Base-by-base conservation (phyloP, 1,140 invertebrate species). In the Pachypeltis micranthus region DNA sequence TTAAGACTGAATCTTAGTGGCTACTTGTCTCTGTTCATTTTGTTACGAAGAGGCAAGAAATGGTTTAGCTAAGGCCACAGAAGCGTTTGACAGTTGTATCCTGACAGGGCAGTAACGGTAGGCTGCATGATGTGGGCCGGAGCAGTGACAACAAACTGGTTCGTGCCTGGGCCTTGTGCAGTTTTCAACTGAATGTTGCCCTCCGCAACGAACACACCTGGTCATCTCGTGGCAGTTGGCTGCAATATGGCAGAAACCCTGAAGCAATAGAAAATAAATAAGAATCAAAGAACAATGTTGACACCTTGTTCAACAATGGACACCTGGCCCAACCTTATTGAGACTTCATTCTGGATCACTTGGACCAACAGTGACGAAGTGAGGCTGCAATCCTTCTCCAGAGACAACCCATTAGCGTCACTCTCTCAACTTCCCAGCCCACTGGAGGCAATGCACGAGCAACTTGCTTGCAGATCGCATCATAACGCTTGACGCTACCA, bases 161-260 rank as follows among this genome's bases (percentile, higher is more conserved):
- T 75, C 77, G 65, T 75, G 76, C 26, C 78, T 69, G 0, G 77
- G 75, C 44, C 77, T 65, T 0, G 75, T 72, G 55, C 78, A 80
- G 23, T 74, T 75, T 56, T 78, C 74, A 2, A 80, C 77, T 57
- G 72, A 75, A 58, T 80, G 78, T 1, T 73, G 71, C 26, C 78
- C 78, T 0, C 79, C 78, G 62, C 79, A 80, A 1, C 78, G 71
- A 0, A 80, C 79, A 64, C 79, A 80, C n/a, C 79, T 69, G 0
- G 75, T 74, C 3, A 75, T 31, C 23, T 77, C 74, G 23, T 74
- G 72, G 59, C 79, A 80, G 59, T 79, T 75, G 1, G 76, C 76
- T 1, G 79, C 78, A 1, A 79, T 73, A 63, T 80, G 79, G 78
- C 78, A 80, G 63, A 80, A 80, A 10, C 78, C 77, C 69, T 80